phyloP scores from a whole-genome alignment of 2,888 invertebrate species.

The Philereme transversata region DNA sequence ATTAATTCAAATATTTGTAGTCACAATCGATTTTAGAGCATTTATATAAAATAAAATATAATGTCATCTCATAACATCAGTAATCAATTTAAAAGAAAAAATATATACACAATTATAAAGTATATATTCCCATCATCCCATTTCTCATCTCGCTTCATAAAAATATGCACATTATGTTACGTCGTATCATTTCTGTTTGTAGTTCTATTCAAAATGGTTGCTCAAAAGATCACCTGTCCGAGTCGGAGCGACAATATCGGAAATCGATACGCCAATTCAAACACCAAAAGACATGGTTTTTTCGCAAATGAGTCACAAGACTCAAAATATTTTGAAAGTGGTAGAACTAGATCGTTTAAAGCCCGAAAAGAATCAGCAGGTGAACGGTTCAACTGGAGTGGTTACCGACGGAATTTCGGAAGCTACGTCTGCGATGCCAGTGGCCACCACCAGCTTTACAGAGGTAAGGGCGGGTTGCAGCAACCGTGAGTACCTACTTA shows the following conservation, averaged over 20 bases:
- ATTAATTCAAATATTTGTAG: slow-evolving; percentile 29
- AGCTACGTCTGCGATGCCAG: slow-evolving; percentile 54
- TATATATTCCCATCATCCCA: slow-evolving; percentile 28
- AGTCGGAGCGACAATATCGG: slow-evolving; percentile 81
- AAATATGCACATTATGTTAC: slow-evolving; percentile 81
- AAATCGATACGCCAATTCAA: slow-evolving; percentile 69
- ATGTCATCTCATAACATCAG: slow-evolving; percentile 5
- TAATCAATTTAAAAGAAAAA: background rate
- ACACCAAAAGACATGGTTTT: slow-evolving; percentile 82
- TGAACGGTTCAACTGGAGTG: slow-evolving; percentile 68
- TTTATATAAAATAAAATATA: slow-evolving; percentile 9
- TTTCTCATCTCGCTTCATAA: slow-evolving; percentile 65
- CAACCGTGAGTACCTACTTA: slow-evolving; percentile 67
- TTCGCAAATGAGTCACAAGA: slow-evolving; percentile 81
- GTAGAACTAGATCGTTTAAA: slow-evolving; percentile 81
- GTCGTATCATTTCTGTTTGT: slow-evolving; percentile 84
- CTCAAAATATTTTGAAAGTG: slow-evolving; percentile 80
- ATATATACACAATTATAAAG: background rate
- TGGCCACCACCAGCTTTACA: slow-evolving; percentile 67
- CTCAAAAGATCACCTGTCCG: slow-evolving; percentile 82
- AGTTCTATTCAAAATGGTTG: slow-evolving; percentile 84
- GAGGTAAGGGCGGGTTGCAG: slow-evolving; percentile 69
- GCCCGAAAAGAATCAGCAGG: slow-evolving; percentile 71
- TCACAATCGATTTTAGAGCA: slow-evolving; percentile 22
- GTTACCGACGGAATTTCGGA: slow-evolving; percentile 65